Percentiles rank a stretch among this genome's conserved stretches.
phyloP scores from a whole-genome alignment of 2,888 invertebrate genomes.

The Fabriciana adippe region DNA sequence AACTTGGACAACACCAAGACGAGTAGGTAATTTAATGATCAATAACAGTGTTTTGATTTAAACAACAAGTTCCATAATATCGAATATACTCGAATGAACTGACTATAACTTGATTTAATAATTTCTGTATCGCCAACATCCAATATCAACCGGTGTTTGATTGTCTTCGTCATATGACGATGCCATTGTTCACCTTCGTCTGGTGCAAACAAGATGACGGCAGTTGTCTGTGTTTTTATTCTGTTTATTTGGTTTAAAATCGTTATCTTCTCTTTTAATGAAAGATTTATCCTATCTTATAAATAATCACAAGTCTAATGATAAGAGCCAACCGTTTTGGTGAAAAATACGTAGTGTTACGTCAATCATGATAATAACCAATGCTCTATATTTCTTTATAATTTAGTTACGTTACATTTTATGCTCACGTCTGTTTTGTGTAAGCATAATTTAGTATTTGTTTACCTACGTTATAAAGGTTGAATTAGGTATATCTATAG shows the following conservation, averaged over 20 bases:
- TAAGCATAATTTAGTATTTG: constrained; percentile 12
- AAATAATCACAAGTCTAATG: background rate
- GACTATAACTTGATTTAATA: constrained; percentile 46
- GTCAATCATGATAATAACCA: constrained; percentile 28
- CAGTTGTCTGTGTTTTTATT: constrained; percentile 6
- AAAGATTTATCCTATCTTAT: constrained; percentile 4
- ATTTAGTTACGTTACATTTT: background rate
- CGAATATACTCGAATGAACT: constrained; percentile 46
- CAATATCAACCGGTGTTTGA: constrained; percentile 30
- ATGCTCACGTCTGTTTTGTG: constrained; percentile 12
- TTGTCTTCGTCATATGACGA: constrained; percentile 34
- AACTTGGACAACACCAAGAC: background rate
- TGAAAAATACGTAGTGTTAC: constrained; percentile 28
- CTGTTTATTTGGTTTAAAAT: background rate
- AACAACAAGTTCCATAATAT: constrained; percentile 31
- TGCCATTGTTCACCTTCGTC: constrained; percentile 30
- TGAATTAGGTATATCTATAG: background rate
- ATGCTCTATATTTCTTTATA: constrained; percentile 14
- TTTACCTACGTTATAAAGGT: constrained; percentile 1
- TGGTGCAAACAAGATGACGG: constrained; percentile 20
- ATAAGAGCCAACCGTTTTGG: constrained; percentile 21
- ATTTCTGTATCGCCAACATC: constrained; percentile 27
- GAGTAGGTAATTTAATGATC: constrained; percentile 1
- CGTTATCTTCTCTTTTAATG: background rate
- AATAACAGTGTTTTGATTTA: constrained; percentile 35